These are phyloP conservation scores for Drosophila biarmipes DNA, from an alignment of 1,140 invertebrate species.

Conservation along the genomic window DNA sequence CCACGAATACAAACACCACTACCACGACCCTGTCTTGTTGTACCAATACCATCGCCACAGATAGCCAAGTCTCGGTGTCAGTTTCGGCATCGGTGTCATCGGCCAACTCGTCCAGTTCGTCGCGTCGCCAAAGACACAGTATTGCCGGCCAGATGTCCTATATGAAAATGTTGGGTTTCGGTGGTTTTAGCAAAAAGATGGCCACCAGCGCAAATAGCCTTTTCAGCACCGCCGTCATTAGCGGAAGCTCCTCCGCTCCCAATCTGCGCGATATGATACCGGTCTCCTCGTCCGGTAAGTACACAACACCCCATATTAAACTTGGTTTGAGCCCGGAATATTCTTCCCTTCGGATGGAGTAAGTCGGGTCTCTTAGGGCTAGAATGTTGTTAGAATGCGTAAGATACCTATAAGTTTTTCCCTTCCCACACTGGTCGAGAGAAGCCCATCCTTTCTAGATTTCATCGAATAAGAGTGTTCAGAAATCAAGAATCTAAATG, in stretches of 20 bases:
- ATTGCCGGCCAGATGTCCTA: slow-evolving; percentile 96
- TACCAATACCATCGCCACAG: slow-evolving; percentile 78
- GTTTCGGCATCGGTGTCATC: slow-evolving; percentile 76
- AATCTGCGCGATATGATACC: slow-evolving; percentile 95
- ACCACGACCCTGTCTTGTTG: slow-evolving; percentile 51
- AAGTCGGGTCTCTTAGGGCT: too few species aligned
- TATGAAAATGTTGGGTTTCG: slow-evolving; percentile 93
- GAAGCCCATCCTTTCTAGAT: too few species aligned
- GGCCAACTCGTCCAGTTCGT: slow-evolving; percentile 85
- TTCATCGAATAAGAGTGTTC: too few species aligned
- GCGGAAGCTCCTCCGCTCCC: slow-evolving; percentile 95
- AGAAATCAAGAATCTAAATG: too few species aligned
- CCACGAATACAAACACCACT: slow-evolving; percentile 32
- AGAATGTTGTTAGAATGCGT: too few species aligned
- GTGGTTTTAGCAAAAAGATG: slow-evolving; percentile 88
- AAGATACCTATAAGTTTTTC: too few species aligned
- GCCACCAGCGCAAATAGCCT: slow-evolving; percentile 91
- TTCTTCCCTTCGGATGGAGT: too few species aligned
- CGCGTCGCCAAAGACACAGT: slow-evolving; percentile 95
- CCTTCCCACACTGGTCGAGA: too few species aligned
- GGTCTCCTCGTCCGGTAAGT: slow-evolving; percentile 89
- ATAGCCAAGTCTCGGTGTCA: slow-evolving; percentile 76
- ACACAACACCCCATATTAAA: slow-evolving; percentile 14
- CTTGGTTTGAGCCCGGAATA: too few species aligned
- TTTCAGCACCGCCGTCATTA: slow-evolving; percentile 97